Evolutionary conservation across 2,888 invertebrate genomes (phyloP).

Genomic region (Nomada lathburiana): DNA sequence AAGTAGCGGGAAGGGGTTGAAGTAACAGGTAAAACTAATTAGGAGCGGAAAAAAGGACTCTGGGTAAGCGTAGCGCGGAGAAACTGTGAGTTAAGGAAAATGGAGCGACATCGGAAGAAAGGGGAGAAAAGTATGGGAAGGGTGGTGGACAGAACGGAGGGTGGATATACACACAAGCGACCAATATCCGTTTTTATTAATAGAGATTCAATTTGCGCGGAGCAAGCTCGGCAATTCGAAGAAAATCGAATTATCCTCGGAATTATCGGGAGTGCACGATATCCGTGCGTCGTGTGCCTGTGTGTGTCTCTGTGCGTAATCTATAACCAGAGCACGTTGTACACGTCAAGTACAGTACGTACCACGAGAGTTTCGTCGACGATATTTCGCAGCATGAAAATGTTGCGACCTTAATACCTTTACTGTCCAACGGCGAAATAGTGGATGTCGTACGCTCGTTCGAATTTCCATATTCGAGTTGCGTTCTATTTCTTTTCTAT

Average conservation of each 20-base stretch:
- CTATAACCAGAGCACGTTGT: constrained; percentile 47
- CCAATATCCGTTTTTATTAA: constrained; percentile 79
- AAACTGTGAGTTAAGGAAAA: constrained; percentile 36
- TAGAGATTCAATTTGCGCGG: constrained; percentile 80
- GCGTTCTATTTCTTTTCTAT: neutral
- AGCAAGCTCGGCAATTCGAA: constrained; percentile 76
- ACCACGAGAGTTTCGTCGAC: constrained; percentile 36
- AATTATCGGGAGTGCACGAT: constrained; percentile 78
- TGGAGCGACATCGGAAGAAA: constrained; percentile 37
- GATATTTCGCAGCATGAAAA: constrained; percentile 50
- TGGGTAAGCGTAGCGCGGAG: constrained; percentile 16
- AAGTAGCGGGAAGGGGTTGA: constrained; percentile 6
- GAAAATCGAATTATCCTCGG: constrained; percentile 80
- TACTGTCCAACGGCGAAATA: constrained; percentile 17
- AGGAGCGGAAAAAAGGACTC: constrained; percentile 26
- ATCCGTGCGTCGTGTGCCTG: constrained; percentile 44
- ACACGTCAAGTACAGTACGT: constrained; percentile 48
- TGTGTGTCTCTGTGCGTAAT: constrained; percentile 34
- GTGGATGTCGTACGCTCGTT: constrained; percentile 5
- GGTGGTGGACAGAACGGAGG: constrained; percentile 11
- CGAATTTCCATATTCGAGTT: neutral
- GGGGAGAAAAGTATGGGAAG: constrained; percentile 34
- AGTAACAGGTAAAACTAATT: constrained; percentile 40
- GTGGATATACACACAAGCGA: constrained; percentile 60
- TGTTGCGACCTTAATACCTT: constrained; percentile 28